These are phyloP conservation scores for Nannospalax galili DNA, from an alignment of 2,113 vertebrate genomes.

Conservation along the genomic window DNA sequence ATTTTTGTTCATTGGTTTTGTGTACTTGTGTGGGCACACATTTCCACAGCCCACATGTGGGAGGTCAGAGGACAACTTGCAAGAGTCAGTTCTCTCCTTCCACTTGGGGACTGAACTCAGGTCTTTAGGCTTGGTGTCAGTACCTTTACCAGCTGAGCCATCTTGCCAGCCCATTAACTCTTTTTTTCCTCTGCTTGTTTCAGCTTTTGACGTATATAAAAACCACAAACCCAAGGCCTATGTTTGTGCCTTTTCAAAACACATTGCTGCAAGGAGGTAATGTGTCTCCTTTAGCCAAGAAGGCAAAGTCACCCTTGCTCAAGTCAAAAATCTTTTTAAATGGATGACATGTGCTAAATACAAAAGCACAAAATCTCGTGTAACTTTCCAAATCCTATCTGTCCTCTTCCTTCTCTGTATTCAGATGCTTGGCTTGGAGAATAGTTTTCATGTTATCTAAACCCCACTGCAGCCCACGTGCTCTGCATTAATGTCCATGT, in stretches of 20 bases:
- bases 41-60: no score
- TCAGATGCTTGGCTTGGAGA: not conserved
- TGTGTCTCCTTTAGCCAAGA: not conserved
- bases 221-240: not conserved
- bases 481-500: conserved; percentile 58
- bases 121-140: not conserved
- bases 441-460: conserved; percentile 55
- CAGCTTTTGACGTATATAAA: not conserved
- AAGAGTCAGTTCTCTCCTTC: not conserved
- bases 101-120: not conserved
- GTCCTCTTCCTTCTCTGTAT: not conserved
- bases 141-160: not conserved
- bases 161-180: not conserved
- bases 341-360: not conserved
- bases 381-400: not conserved
- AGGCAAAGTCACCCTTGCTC: rapidly evolving
- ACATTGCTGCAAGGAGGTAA: not conserved
- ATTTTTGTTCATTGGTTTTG: not conserved
- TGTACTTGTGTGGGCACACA: not conserved
- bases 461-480: conserved; percentile 6
- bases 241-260: not conserved
- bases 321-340: not conserved
- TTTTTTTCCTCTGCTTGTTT: not conserved
- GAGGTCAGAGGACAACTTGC: not conserved
- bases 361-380: not conserved